Conservation (phyloP, 2,888 invertebrate species). For the Hipparchia semele region DNA sequence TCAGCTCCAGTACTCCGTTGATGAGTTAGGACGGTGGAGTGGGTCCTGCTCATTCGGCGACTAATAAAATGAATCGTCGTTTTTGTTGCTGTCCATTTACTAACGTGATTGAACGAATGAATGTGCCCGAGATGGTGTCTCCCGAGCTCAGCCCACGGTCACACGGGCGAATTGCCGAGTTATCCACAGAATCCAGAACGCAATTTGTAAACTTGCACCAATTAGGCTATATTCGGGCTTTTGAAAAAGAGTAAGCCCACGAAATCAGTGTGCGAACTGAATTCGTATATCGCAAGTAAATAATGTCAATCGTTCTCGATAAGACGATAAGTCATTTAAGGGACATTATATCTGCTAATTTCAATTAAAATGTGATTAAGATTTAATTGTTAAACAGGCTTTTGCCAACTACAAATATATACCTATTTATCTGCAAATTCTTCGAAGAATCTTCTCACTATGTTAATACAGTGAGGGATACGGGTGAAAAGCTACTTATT, state of each 20-base stretch:
- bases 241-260: constrained; percentile 27
- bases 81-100: constrained; percentile 15
- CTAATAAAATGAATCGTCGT: constrained; percentile 32
- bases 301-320: constrained; percentile 11
- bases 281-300: constrained; percentile 10
- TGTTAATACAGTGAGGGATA: too few relatives aligned
- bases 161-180: constrained; percentile 30
- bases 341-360: constrained; percentile 3
- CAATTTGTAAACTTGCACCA: constrained; percentile 37
- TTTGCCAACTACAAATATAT: not conserved
- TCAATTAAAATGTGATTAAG: not conserved
- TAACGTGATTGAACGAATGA: constrained; percentile 37
- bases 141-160: constrained; percentile 29
- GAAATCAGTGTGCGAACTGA: constrained; percentile 23
- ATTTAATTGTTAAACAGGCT: not conserved
- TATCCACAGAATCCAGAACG: constrained; percentile 34
- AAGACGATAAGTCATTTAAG: constrained; percentile 15
- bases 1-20: constrained; percentile 33
- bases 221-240: constrained; percentile 35
- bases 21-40: constrained; percentile 27
- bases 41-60: constrained; percentile 20
- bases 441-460: not conserved
- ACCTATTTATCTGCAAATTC: not conserved
- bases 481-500: too few relatives aligned
- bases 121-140: constrained; percentile 37